Conservation (phyloP, 2,113 vertebrate genomes). For the Macrotis lagotis region DNA sequence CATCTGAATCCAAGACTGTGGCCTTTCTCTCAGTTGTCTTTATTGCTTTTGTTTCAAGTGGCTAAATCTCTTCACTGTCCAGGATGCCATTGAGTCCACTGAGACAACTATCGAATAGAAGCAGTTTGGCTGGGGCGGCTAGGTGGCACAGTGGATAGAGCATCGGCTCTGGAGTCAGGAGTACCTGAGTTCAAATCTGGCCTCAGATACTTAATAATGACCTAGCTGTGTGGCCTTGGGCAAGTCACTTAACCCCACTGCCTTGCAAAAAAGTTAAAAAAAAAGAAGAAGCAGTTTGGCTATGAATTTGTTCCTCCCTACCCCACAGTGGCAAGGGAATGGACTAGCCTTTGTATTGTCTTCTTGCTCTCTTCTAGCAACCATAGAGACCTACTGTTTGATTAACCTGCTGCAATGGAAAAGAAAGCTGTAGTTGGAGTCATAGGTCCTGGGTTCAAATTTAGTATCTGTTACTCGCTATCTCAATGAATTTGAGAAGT, state of each 20-base stretch:
- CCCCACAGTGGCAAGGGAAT: not conserved
- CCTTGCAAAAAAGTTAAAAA: too few relatives aligned
- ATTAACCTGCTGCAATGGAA: not conserved
- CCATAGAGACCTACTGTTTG: not conserved
- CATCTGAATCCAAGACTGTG: not conserved
- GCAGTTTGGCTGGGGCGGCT: too few relatives aligned
- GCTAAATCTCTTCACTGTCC: not conserved
- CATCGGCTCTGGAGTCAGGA: too few relatives aligned
- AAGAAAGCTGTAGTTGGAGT: not conserved
- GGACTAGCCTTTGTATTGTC: not conserved
- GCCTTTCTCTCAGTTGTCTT: not conserved
- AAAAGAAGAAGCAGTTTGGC: too few relatives aligned
- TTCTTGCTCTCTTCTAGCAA: not conserved
- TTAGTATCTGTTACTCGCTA: not conserved
- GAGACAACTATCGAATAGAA: not conserved
- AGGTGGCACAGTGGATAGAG: too few relatives aligned
- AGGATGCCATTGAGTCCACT: not conserved
- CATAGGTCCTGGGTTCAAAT: not conserved
- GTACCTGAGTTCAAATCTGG: too few relatives aligned
- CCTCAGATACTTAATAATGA: too few relatives aligned
- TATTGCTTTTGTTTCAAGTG: not conserved
- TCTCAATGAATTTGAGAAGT: not conserved
- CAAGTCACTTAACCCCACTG: too few relatives aligned
- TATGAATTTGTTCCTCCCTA: not conserved
- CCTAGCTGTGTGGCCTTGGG: too few relatives aligned